Base-by-base conservation (phyloP, 1,140 invertebrate species). In the Conus ventricosus region DNA sequence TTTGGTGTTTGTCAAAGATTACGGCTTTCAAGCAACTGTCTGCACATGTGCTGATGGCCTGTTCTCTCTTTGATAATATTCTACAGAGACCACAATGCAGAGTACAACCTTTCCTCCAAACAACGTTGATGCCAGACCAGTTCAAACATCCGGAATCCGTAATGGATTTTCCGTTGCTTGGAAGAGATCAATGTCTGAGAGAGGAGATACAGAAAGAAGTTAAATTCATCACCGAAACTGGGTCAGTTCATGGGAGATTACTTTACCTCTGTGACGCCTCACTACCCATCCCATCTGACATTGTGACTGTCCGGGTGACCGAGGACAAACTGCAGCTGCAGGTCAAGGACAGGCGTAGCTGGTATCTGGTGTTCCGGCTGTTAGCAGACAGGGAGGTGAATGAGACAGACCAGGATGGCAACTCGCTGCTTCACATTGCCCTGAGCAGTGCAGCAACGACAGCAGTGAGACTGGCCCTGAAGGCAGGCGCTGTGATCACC, bases 311-410 rank as follows among this genome's bases (percentile, higher is more conserved):
- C 23, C 5, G 13, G 53, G 5, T 84, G 55, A 57, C 82, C n/a
- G 3, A 84, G 1, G 81, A 83, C 5, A 63, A 20, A 71, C 67
- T 84, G 6, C 7, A 55, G 10, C 2, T 84, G 3, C 4, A 63
- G 82, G 27, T 84, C 55, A 71, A 71, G 13, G 53, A 54, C 23
- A 84, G 82, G 7, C 54, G 54, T 15, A 20, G n/a, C n/a, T 84
- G 82, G 82, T 84, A 84, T 55, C 57, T 84, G 82, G 55, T 84
- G 55, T 54, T 84, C 10, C 54, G 82, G 25, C 82, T 84, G 54
- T 55, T 84, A 55, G 39, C 82, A 4, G 82, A 84, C 57, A 84
- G 82, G 51, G 25, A n/a, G 23, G 55, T 39, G 82, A 54, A 63
- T 6, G 82, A 84, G 57, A 27, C 23, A 27, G 82, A 84, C 57